Conservation (phyloP, 2,113 vertebrate genomes). For the Thymallus thymallus region DNA sequence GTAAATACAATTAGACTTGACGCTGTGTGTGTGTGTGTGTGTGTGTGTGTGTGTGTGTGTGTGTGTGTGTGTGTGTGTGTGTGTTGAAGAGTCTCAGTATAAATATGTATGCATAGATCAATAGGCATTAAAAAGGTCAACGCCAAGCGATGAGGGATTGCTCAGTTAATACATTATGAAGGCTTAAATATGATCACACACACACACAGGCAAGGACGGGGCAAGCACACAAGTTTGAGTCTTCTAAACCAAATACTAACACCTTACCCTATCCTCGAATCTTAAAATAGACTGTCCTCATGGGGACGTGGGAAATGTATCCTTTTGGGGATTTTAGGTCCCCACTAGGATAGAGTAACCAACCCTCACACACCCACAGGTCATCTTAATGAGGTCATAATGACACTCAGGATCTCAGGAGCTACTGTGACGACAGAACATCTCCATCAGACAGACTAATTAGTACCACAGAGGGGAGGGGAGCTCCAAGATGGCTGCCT, state of each 20-base stretch:
- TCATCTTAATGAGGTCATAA: no score
- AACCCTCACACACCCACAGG: no score
- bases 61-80: constrained; percentile 1
- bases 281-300: no score
- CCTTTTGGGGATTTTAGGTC: no score
- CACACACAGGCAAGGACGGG: no score
- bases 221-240: no score
- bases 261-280: no score
- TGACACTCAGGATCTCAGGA: constrained; percentile 43
- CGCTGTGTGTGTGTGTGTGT: constrained; percentile 30
- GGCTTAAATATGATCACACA: no score
- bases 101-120: constrained; percentile 71
- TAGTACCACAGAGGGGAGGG: constrained; percentile 57
- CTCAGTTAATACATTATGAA: constrained; percentile 17
- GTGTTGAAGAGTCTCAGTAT: constrained; percentile 42
- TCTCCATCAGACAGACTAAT: constrained; percentile 65
- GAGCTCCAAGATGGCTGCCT: constrained; percentile 62
- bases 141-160: constrained; percentile 26
- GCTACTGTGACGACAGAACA: constrained; percentile 62
- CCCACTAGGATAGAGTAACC: no score
- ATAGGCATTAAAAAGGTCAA: constrained; percentile 72
- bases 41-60: constrained; percentile 31
- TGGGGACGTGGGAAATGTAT: no score
- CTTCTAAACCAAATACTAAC: no score
- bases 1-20: background rate